Evolutionary conservation across 1,140 invertebrate species (phyloP), one percentile per base, ranked within the genome.

Genomic region (Caenorhabditis briggsae): DNA sequence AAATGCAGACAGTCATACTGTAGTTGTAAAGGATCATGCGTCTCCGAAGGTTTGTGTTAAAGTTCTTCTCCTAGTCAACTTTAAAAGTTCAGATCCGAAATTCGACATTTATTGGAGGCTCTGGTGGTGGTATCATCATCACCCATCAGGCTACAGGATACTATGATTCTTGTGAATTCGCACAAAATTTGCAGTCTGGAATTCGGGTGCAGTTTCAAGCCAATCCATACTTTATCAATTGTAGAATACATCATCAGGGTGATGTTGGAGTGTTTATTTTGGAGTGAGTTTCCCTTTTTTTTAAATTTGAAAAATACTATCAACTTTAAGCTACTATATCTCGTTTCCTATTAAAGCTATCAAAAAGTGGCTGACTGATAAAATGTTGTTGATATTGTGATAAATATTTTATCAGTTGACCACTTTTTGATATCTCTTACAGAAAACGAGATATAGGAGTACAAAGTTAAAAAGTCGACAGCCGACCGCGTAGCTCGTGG

Each of bases 1-100:
- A 5, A 78, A 78, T 53, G 33, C 70, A 12, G 70, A 78, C 23
- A 50, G 46, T 78, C 70, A 78, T 78, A 78, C 70, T 78, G 70
- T 78, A 50, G 70, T 78, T 78, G 70, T 78, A 7, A 78, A 78
- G n/a, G 70, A 78, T 78, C 46, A 78, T 5, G 43, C 70, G 5
- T 18, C 70, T 8, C 70, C 70, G 0, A 78, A 70, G 25, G 61
- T 64, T 12, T 8, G 61, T 64, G 9, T 41, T 64, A 33, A 53
- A 53, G 9, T 53, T 53, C 16, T 53, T 53, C 50, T 53, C 33
- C 61, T 14, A 33, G 0, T 64, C n/a, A 33, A 33, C 1, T 33
- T 33, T 33, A 33, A 33, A 33, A 33, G 1, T 64, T 11, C 61
- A 70, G 46, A 78, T 78, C 11, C 50, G 14, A 50, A 48, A 78